Percentiles rank a stretch among this genome's conserved stretches.
These are phyloP conservation scores for Anableps anableps DNA, from an alignment of 2,797 vertebrate genomes.

Conservation along the genomic window DNA sequence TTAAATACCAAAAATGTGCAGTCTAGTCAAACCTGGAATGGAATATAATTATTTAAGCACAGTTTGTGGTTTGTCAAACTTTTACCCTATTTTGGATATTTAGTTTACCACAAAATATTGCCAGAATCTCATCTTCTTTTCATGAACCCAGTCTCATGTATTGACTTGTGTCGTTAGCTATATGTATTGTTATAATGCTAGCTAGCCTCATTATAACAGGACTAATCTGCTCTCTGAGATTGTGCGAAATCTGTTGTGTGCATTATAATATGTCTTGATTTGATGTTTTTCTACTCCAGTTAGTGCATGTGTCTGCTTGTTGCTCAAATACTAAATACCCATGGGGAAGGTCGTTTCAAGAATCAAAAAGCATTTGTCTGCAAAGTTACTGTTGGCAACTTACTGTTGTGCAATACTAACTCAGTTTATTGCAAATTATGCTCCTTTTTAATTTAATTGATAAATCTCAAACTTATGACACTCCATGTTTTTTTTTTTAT, in stretches of 20 bases:
- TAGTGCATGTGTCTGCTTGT: background rate
- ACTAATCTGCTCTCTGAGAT: background rate
- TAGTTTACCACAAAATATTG: background rate
- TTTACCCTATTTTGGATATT: background rate
- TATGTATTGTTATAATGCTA: background rate
- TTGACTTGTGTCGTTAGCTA: background rate
- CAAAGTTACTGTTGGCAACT: background rate
- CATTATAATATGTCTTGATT: background rate
- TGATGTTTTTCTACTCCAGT: too few relatives aligned
- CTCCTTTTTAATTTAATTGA: background rate
- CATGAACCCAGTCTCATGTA: background rate
- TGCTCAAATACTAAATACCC: background rate
- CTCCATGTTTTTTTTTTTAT: background rate
- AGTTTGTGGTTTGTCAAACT: background rate
- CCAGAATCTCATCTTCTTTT: background rate
- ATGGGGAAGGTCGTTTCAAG: background rate
- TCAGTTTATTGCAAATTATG: background rate
- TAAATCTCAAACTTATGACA: background rate
- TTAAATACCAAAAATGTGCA: background rate
- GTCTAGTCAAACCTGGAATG: background rate
- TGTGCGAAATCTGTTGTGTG: background rate
- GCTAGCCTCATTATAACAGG: background rate
- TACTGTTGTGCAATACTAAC: background rate
- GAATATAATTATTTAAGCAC: background rate
- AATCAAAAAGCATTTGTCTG: background rate